Base-by-base conservation (phyloP, 2,888 invertebrate species). In the Troides oblongomaculatus region DNA sequence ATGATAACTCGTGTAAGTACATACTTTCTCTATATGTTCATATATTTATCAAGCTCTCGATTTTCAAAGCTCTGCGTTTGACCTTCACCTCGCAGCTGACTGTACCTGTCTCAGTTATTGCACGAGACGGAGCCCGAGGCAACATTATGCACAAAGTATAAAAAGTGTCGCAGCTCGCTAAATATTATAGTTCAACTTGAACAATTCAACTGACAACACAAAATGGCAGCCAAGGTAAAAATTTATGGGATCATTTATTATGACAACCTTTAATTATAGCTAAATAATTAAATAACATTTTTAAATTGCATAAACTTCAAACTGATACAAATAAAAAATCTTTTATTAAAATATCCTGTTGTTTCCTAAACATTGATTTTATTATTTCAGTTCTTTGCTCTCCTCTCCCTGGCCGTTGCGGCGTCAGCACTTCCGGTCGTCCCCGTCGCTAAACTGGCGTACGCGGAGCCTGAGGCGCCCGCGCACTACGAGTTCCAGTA, bases 401-500 rank as follows among this genome's bases (percentile, higher is more conserved):
- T 89, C 74, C 78, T 90, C 46, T 82, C 84, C 71, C 78, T 89
- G 77, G 88, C 84, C 72, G 78, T 77, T 53, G 79, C 75, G 8
- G 79, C 79, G 2, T 75, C 77, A 21, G 77, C 79, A 30, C 68
- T 78, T 10, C 77, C 79, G 39, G 72, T 78, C 69, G 76, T 83
- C 64, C 87, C 88, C 43, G 75, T 83, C 36, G 76, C 81, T 67
- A 86, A 89, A 72, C 76, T 84, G 30, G 84, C 84, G 21, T 86
- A 89, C 77, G 85, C 85, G 1, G 84, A 88, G 69, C 79, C 81
- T 6, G 87, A 89, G 72, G 84, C 82, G 1, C 90, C 89, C 30
- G 89, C 90, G 6, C 84, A 89, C 73, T 92, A 92, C 83, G 88
- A 90, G 68, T 92, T 85, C 84, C 79, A 82, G 43, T 92, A 92